Evolutionary conservation across 2,888 invertebrate genomes (phyloP).

Genomic region (Mythimna pallens): DNA sequence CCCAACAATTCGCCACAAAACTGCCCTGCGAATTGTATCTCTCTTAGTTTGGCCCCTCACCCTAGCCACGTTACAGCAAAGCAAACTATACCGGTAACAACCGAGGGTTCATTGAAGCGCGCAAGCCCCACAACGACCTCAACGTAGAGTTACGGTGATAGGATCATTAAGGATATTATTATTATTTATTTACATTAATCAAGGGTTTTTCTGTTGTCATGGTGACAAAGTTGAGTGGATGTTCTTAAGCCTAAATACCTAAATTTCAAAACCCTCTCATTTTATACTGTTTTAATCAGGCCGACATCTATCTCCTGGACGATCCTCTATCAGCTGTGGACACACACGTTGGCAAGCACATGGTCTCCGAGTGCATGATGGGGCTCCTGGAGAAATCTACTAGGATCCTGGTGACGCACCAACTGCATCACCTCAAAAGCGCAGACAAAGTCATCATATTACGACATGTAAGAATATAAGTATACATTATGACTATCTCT

Average conservation of each 20-base stretch:
- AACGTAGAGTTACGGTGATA: too few species aligned
- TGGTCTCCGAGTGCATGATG: slow-evolving; percentile 93
- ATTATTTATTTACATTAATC: too few species aligned
- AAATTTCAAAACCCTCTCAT: neutral
- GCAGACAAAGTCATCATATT: slow-evolving; percentile 92
- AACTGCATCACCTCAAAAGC: slow-evolving; percentile 94
- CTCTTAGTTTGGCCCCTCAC: too few species aligned
- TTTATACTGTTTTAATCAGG: slow-evolving; percentile 72
- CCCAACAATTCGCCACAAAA: too few species aligned
- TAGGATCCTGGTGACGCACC: slow-evolving; percentile 95
- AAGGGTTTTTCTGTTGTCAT: too few species aligned
- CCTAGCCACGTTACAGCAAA: too few species aligned
- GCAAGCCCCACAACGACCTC: too few species aligned
- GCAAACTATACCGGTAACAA: too few species aligned
- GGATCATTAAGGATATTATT: too few species aligned
- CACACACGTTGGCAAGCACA: slow-evolving; percentile 93
- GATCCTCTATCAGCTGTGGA: slow-evolving; percentile 95
- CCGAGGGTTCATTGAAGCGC: too few species aligned
- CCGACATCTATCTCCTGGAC: slow-evolving; percentile 94
- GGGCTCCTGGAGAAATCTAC: slow-evolving; percentile 91
- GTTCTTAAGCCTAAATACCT: neutral
- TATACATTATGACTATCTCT: neutral
- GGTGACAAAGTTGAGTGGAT: too few species aligned
- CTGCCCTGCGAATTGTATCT: too few species aligned
- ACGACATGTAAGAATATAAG: slow-evolving; percentile 90